These are phyloP conservation scores for Camponotus vicinus DNA, from an alignment of 1,140 invertebrate species.

Conservation along the genomic window DNA sequence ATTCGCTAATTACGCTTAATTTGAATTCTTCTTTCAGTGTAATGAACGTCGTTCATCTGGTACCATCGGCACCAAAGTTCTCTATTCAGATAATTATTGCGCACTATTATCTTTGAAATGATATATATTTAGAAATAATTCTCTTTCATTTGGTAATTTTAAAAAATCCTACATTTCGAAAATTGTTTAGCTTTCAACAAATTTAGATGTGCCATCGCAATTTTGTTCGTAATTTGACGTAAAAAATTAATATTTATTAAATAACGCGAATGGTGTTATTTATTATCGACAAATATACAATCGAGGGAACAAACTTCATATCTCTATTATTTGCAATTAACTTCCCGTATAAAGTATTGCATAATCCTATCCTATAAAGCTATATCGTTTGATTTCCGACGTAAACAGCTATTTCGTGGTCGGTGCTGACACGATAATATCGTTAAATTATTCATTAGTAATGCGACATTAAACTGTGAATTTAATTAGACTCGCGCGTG, in stretches of 20 bases:
- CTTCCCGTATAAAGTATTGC: background rate
- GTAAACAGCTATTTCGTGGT: conserved; percentile 6
- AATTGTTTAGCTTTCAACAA: background rate
- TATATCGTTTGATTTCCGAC: conserved; percentile 16
- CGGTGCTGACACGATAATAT: conserved; percentile 9
- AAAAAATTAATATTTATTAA: background rate
- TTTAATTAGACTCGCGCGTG: conserved; percentile 39
- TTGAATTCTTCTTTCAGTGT: conserved; percentile 4
- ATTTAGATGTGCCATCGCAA: background rate
- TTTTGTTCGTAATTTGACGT: background rate
- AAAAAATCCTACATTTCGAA: background rate
- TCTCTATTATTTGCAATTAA: conserved; percentile 33
- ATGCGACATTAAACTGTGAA: conserved; percentile 31
- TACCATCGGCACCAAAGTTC: background rate
- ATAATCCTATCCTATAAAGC: conserved; percentile 9
- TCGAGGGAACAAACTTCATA: conserved; percentile 31
- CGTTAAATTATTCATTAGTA: conserved; percentile 48
- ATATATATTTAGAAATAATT: background rate
- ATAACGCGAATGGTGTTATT: background rate
- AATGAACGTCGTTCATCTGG: background rate
- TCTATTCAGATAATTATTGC: conserved; percentile 41
- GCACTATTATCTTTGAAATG: conserved; percentile 3
- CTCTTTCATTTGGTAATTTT: background rate
- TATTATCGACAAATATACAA: background rate
- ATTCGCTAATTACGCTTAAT: conserved; percentile 32